Conservation (phyloP, 2,113 vertebrate species). For the Channa argus region DNA sequence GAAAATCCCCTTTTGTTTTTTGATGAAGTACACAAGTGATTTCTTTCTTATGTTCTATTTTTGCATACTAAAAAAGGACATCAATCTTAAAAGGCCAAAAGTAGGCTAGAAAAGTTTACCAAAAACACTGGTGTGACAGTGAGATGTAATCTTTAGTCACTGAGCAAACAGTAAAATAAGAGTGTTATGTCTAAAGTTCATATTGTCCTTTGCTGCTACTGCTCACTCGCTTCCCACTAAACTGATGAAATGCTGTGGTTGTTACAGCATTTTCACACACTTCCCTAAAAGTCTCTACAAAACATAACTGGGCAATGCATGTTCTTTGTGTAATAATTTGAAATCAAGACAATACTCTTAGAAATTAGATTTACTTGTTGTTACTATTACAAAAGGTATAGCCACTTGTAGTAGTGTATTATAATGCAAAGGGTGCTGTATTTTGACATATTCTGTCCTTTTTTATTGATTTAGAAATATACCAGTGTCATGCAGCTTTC, state of each 20-base stretch:
- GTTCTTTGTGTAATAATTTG: background rate
- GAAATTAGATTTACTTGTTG: background rate
- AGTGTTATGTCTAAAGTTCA: conserved; percentile 33
- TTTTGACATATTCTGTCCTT: no score
- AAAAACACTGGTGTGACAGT: background rate
- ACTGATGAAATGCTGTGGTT: background rate
- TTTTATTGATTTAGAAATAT: no score
- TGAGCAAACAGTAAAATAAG: conserved; percentile 24
- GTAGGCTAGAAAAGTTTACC: background rate
- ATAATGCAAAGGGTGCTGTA: no score
- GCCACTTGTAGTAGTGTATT: no score
- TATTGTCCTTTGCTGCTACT: background rate
- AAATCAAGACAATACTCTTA: background rate
- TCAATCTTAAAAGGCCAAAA: background rate
- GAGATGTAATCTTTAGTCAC: conserved; percentile 6
- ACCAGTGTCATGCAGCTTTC: no score
- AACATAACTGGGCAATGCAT: background rate
- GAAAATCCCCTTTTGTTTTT: conserved; percentile 1
- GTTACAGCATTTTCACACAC: conserved; percentile 28
- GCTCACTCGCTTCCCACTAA: conserved; percentile 5
- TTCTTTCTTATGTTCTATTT: background rate
- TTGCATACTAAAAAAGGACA: background rate
- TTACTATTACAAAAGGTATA: no score
- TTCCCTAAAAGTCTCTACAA: background rate
- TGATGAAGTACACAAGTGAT: background rate